Evolutionary conservation across 2,888 invertebrate species (phyloP).

Genomic region (Reticulitermes lucifugus): DNA sequence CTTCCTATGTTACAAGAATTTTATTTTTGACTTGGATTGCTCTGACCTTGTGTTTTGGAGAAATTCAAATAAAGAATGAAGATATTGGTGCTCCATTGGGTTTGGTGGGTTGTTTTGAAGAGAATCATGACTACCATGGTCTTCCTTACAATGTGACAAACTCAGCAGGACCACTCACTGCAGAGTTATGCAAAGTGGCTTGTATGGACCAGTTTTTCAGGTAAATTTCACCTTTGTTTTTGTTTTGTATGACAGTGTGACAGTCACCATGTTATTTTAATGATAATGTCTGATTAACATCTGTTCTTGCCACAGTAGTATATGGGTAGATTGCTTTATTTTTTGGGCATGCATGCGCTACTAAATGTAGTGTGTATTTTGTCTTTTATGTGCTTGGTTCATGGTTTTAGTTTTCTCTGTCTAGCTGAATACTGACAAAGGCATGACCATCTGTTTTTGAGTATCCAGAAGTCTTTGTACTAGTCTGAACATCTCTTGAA

Average conservation of each 20-base stretch:
- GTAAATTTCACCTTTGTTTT: conserved; percentile 35
- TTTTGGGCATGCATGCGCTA: too few species aligned
- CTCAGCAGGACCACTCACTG: not conserved
- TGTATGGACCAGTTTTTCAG: conserved; percentile 49
- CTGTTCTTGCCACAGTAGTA: too few species aligned
- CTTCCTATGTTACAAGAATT: not conserved
- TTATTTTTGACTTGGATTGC: not conserved
- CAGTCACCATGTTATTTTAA: not conserved
- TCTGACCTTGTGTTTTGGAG: not conserved
- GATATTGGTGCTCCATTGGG: not conserved
- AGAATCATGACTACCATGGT: not conserved
- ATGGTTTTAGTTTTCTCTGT: too few species aligned
- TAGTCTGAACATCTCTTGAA: too few species aligned
- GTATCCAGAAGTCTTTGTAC: too few species aligned
- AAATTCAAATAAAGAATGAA: not conserved
- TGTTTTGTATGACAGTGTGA: not conserved
- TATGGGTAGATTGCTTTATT: too few species aligned
- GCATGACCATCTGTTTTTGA: too few species aligned
- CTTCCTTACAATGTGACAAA: conserved; percentile 4
- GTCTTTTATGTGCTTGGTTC: too few species aligned
- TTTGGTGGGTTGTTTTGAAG: not conserved
- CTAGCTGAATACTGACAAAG: too few species aligned
- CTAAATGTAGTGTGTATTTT: too few species aligned
- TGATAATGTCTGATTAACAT: too few species aligned
- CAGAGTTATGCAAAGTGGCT: conserved; percentile 43